phyloP scores from a whole-genome alignment of 2,113 vertebrate genomes.

The Maccullochella peelii region DNA sequence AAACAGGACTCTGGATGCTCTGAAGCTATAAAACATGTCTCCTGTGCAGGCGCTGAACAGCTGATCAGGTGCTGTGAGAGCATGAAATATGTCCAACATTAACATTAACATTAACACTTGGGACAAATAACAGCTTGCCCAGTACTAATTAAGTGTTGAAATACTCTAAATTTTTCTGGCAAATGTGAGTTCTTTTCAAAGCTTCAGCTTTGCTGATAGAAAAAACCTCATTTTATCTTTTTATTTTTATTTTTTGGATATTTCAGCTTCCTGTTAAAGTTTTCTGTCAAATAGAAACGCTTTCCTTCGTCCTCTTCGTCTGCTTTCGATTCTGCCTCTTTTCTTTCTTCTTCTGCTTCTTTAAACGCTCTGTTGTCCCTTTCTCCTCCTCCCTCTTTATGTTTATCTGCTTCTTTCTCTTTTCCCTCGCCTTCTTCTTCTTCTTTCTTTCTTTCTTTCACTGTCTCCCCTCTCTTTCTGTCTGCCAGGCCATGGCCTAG shows the following conservation, averaged over 20 bases:
- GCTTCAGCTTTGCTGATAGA: conserved; percentile 34
- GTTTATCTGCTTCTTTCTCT: conserved; percentile 28
- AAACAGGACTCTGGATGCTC: conserved; percentile 36
- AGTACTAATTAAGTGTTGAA: conserved; percentile 62
- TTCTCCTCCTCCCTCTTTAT: conserved; percentile 28
- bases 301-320: neutral
- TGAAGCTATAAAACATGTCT: conserved; percentile 36
- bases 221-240: conserved; percentile 23
- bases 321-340: neutral
- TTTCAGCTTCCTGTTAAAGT: neutral
- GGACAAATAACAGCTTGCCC: conserved; percentile 68
- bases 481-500: conserved; percentile 64
- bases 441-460: conserved; percentile 18
- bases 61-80: conserved; percentile 49
- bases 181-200: conserved; percentile 50
- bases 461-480: conserved; percentile 21
- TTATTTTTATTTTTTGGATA: neutral
- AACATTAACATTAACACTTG: conserved; percentile 53
- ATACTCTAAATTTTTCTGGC: conserved; percentile 42
- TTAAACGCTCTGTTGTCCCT: conserved; percentile 21
- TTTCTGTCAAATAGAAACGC: neutral
- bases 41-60: conserved; percentile 23
- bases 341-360: conserved; percentile 15
- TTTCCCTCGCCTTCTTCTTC: conserved; percentile 11
- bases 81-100: conserved; percentile 64